Conservation (phyloP, 2,888 invertebrate species). For the Terebella lapidaria region DNA sequence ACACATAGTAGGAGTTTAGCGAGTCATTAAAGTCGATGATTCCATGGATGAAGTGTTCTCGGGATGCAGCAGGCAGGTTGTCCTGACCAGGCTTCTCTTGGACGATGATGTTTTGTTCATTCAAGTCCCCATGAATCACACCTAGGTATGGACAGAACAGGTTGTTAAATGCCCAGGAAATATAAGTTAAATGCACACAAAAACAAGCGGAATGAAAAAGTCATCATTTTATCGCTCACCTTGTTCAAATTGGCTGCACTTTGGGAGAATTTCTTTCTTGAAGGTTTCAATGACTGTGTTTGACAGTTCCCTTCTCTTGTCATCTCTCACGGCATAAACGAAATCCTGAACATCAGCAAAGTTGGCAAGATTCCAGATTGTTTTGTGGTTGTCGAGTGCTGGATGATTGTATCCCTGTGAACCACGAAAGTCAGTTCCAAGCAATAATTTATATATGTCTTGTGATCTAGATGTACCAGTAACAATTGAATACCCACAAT, state of each 20-base stretch:
- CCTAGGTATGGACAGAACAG: no score
- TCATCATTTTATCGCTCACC: no score
- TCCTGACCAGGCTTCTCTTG: slow-evolving; percentile 40
- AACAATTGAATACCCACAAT: no score
- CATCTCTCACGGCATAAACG: slow-evolving; percentile 65
- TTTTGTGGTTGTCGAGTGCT: slow-evolving; percentile 10
- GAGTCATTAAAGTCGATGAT: slow-evolving; percentile 85
- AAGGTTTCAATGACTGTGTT: slow-evolving; percentile 64
- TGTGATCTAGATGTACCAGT: no score
- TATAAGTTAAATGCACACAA: no score
- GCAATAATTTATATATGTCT: no score
- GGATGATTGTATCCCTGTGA: slow-evolving; percentile 20
- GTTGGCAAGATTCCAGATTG: slow-evolving; percentile 70
- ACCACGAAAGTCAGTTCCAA: no score
- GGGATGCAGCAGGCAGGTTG: slow-evolving; percentile 33
- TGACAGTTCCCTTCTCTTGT: slow-evolving; percentile 60
- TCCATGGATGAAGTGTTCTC: slow-evolving; percentile 62
- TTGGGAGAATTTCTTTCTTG: slow-evolving; percentile 63
- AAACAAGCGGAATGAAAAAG: no score
- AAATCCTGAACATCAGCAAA: slow-evolving; percentile 69
- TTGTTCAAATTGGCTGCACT: slow-evolving; percentile 61
- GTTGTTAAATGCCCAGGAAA: no score
- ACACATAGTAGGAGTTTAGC: slow-evolving; percentile 67
- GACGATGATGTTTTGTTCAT: slow-evolving; percentile 81
- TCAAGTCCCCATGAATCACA: slow-evolving; percentile 83